Conservation (phyloP, 2,113 vertebrate species). For the Anseranas semipalmata region DNA sequence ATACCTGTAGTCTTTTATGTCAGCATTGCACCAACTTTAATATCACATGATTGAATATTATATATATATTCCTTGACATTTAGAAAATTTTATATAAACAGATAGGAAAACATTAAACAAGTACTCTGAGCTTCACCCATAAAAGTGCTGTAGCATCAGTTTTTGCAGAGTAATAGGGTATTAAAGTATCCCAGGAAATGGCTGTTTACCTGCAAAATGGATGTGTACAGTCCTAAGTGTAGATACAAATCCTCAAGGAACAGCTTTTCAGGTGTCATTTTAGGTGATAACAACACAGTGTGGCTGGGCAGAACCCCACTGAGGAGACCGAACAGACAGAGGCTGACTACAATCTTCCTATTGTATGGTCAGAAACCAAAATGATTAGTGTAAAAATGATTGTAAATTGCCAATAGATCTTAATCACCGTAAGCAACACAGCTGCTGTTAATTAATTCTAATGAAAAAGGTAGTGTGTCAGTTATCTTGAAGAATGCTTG, state of each 20-base stretch:
- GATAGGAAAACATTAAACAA: not conserved
- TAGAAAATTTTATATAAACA: not conserved
- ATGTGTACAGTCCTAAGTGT: not conserved
- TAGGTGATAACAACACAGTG: not conserved
- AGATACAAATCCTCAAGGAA: not conserved
- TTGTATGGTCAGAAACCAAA: not conserved
- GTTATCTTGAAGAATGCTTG: not conserved
- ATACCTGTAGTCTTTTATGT: not conserved
- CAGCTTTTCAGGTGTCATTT: not conserved
- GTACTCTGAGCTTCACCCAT: not conserved
- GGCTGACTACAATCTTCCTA: not conserved
- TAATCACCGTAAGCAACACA: not conserved
- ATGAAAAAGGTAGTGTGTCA: not conserved
- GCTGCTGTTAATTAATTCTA: not conserved
- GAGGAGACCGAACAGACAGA: not conserved
- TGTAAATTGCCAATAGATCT: not conserved
- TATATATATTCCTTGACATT: not conserved
- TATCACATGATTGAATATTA: not conserved
- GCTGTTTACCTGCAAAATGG: not conserved
- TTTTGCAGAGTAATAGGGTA: conserved; percentile 12
- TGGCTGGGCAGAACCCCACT: not conserved
- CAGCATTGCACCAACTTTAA: not conserved
- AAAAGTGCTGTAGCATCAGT: not conserved
- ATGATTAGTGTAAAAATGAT: not conserved
- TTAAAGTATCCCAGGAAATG: not conserved